Percentiles rank a stretch among this genome's conserved stretches.
Evolutionary conservation across 2,113 vertebrate genomes (phyloP).

Genomic region (Hiodon tergisus): DNA sequence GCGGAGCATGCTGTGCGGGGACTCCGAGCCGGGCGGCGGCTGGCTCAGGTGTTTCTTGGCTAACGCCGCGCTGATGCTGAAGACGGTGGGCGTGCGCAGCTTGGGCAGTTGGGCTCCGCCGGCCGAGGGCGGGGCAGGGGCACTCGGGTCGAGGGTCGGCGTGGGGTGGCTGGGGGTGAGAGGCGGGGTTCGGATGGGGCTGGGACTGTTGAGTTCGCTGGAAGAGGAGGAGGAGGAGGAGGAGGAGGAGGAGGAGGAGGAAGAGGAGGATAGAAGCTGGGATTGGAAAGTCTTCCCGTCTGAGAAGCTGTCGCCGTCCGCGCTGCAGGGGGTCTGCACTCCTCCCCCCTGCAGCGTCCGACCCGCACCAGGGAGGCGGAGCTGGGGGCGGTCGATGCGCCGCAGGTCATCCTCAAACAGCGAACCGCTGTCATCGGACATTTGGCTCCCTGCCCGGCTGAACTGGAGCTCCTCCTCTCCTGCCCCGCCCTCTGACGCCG

Average conservation of each 20-base stretch:
- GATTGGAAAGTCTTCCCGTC: conserved; percentile 85
- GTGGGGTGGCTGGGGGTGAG: conserved; percentile 59
- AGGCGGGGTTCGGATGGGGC: conserved; percentile 47
- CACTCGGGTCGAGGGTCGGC: conserved; percentile 44
- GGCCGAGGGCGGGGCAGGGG: conserved; percentile 45
- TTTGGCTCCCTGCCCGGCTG: conserved; percentile 73
- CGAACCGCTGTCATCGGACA: conserved; percentile 88
- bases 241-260: conserved; percentile 68
- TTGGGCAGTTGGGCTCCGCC: conserved; percentile 62
- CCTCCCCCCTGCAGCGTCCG: conserved; percentile 10
- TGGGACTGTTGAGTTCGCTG: conserved; percentile 58
- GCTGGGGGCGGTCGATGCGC: conserved; percentile 53
- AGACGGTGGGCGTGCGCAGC: conserved; percentile 68
- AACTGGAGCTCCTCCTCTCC: conserved; percentile 40
- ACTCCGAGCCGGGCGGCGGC: conserved; percentile 76
- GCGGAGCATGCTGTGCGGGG: conserved; percentile 83
- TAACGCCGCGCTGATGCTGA: conserved; percentile 60
- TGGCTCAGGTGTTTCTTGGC: conserved; percentile 91
- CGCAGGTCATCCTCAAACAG: conserved; percentile 83
- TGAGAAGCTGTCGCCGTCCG: conserved; percentile 67
- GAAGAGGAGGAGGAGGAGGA: conserved; percentile 85
- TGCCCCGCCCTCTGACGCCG: conserved; percentile 67
- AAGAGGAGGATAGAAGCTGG: conserved; percentile 57
- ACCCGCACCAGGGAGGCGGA: conserved; percentile 33
- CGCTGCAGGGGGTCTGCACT: conserved; percentile 33